These are phyloP conservation scores for Acleris emargana DNA, from an alignment of 2,888 invertebrate genomes.

Conservation along the genomic window DNA sequence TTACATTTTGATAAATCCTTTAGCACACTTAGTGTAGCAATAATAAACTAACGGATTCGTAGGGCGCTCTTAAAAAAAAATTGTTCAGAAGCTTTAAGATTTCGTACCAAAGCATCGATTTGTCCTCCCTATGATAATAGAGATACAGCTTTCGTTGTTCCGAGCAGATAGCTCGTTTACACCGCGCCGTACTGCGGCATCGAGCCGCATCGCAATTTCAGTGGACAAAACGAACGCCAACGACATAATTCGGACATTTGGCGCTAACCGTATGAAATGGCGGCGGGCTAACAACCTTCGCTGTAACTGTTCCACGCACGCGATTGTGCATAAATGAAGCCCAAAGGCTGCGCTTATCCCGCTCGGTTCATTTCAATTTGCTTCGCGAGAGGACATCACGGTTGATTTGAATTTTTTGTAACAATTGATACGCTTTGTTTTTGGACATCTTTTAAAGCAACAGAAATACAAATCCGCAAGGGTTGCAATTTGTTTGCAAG, in stretches of 20 bases:
- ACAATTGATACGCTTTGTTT: not conserved
- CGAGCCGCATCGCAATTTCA: conserved; percentile 21
- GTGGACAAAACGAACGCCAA: conserved; percentile 25
- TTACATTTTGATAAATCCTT: too few species aligned
- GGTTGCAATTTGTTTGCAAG: too few species aligned
- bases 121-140: too few species aligned
- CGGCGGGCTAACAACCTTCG: conserved; percentile 33
- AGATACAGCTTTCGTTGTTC: too few species aligned
- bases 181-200: conserved; percentile 13
- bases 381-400: conserved; percentile 10
- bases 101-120: too few species aligned
- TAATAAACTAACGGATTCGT: too few species aligned
- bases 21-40: too few species aligned
- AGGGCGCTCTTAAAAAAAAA: too few species aligned
- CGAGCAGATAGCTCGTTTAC: not conserved
- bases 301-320: conserved; percentile 29
- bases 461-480: too few species aligned
- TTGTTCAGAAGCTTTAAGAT: too few species aligned
- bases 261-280: conserved; percentile 32
- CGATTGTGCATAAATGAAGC: conserved; percentile 36
- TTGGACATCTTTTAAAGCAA: too few species aligned
- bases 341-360: conserved; percentile 25
- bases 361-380: conserved; percentile 26
- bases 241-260: conserved; percentile 34
- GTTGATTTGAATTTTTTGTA: conserved; percentile 1